Evolutionary conservation across 1,140 invertebrate genomes (phyloP), one percentile per base, ranked within the genome.

Genomic region (Propsilocerus akamusi): DNA sequence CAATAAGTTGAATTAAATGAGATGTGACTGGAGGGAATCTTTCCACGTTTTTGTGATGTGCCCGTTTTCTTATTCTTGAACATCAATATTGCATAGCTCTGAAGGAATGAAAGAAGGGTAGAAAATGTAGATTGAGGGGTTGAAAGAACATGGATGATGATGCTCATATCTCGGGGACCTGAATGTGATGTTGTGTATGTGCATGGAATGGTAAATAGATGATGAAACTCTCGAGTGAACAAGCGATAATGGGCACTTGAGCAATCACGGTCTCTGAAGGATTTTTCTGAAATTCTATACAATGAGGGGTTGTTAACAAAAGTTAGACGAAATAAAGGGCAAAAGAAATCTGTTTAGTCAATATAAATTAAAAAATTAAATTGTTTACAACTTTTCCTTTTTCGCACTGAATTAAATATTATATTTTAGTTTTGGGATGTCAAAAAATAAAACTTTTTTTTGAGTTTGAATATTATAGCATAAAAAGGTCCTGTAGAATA

Each of bases 1-100:
- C 34, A 41, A 41, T 41, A 41, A 41, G 34, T 41, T 41, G 34
- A 41, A 41, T 41, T 41, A 41, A 41, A 41, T 41, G 34, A 41
- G 34, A 41, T 41, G 34, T 41, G 34, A 41, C 34, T 41, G 17
- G 22, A 17, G 34, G 34, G 34, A 41, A 41, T 41, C 22, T 41
- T 14, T 41, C 14, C 34, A 14, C 22, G 34, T 20, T 41, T 8
- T 41, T 20, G 5, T 41, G 34, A 41, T 41, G 22, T 41, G 22
- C 22, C 34, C 34, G 34, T 41, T 14, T 41, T 8, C n/a, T 20
- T 17, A 41, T 17, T 17, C 34, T 20, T 41, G n/a, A n/a, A n/a
- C n/a, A n/a, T n/a, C n/a, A n/a, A n/a, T n/a, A n/a, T n/a, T n/a
- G n/a, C n/a, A n/a, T n/a, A n/a, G n/a, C n/a, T n/a, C n/a, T n/a